phyloP scores from a whole-genome alignment of 2,888 invertebrate species.

The Drosophila sordidula region DNA sequence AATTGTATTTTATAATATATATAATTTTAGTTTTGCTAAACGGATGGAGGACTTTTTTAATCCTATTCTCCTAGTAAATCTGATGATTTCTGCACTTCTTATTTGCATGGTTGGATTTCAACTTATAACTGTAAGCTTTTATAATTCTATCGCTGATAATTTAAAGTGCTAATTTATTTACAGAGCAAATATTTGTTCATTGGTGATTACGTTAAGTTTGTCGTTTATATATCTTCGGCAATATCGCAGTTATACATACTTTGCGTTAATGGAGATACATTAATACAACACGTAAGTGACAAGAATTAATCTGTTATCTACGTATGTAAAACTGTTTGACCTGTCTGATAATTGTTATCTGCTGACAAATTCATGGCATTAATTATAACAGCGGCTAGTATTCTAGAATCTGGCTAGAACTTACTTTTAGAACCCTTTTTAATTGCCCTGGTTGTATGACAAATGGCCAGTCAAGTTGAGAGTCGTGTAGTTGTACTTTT shows the following conservation, averaged over 20 bases:
- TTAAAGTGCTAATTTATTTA: not conserved
- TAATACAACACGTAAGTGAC: slow-evolving; percentile 82
- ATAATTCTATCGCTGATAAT: not conserved
- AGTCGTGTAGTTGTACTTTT: no score
- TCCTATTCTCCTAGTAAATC: slow-evolving; percentile 83
- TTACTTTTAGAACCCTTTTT: no score
- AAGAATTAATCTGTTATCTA: no score
- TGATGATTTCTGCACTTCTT: slow-evolving; percentile 82
- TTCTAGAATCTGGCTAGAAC: no score
- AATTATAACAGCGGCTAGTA: no score
- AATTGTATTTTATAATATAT: no score
- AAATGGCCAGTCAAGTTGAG: no score
- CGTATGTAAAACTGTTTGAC: no score
- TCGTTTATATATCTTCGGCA: slow-evolving; percentile 83
- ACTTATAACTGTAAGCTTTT: slow-evolving; percentile 78
- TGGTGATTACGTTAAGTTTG: slow-evolving; percentile 82
- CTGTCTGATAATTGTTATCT: no score
- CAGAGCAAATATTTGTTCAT: slow-evolving; percentile 82
- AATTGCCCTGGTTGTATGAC: no score
- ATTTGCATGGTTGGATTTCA: slow-evolving; percentile 85
- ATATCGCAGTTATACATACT: slow-evolving; percentile 83
- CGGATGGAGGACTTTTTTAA: slow-evolving; percentile 83
- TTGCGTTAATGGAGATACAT: slow-evolving; percentile 83
- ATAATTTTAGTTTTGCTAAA: slow-evolving; percentile 78
- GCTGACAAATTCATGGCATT: no score